A percentile compares a stretch with the other conserved stretches of the same genome.
Evolutionary conservation across 2,113 vertebrate genomes (phyloP).

Genomic region (Dipodomys ordii): DNA sequence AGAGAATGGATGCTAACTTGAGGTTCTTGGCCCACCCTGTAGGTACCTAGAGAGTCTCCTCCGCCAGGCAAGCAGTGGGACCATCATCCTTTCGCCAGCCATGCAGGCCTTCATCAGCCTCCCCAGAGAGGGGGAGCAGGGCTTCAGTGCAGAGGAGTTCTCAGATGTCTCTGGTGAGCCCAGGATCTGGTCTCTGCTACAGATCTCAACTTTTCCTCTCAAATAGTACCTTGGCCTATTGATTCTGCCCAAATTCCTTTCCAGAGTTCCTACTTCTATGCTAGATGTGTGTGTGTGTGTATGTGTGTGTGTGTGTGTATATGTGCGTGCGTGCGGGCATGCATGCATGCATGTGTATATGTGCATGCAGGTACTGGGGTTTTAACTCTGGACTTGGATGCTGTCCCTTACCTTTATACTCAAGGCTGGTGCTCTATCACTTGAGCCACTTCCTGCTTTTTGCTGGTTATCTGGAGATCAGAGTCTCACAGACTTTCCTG

Average conservation of each 20-base stretch:
- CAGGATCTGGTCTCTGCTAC: background rate
- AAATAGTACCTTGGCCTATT: background rate
- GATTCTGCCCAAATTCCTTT: background rate
- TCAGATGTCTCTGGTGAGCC: conserved; percentile 90
- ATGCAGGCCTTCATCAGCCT: conserved; percentile 92
- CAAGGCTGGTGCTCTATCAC: no score
- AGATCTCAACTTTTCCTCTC: background rate
- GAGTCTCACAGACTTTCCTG: no score
- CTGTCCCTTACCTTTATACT: no score
- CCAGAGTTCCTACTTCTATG: background rate
- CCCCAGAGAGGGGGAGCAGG: conserved; percentile 85
- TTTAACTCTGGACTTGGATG: no score
- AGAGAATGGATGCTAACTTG: background rate
- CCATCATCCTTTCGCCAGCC: conserved; percentile 91
- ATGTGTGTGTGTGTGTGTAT: no score
- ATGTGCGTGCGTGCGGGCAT: no score
- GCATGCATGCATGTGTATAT: no score
- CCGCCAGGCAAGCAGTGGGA: conserved; percentile 92
- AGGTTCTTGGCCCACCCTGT: conserved; percentile 31
- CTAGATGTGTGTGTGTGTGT: background rate
- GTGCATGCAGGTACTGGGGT: no score
- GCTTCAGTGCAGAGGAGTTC: conserved; percentile 94
- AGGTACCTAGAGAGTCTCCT: conserved; percentile 96
- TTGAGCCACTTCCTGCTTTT: no score
- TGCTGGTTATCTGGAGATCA: no score